Percentiles rank a stretch among this genome's conserved stretches.
phyloP scores from a whole-genome alignment of 1,140 invertebrate species.

The Philopotamus ludificatus region DNA sequence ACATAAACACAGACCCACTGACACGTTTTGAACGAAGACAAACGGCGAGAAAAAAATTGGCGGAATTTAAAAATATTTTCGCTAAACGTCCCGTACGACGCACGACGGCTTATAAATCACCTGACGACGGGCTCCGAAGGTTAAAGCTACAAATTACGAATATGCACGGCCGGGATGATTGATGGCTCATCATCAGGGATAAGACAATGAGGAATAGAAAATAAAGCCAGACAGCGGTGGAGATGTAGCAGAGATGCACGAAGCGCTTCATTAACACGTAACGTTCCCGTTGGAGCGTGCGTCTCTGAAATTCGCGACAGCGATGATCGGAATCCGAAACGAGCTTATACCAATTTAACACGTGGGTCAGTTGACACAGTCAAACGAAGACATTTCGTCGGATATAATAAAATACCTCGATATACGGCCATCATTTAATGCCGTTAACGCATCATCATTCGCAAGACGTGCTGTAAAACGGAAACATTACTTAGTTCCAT shows the following conservation, averaged over 20 bases:
- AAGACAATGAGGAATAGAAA: constrained; percentile 1
- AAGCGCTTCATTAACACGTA: not conserved
- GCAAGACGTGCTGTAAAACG: too few relatives aligned
- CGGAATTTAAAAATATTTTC: not conserved
- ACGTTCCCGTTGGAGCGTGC: not conserved
- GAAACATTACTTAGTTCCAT: too few relatives aligned
- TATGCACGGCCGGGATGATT: constrained; percentile 13
- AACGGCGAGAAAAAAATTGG: constrained; percentile 7
- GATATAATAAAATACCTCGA: too few relatives aligned
- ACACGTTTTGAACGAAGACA: not conserved
- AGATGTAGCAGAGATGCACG: too few relatives aligned
- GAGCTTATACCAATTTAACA: not conserved
- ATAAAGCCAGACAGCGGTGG: not conserved
- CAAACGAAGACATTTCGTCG: too few relatives aligned
- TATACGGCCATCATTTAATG: too few relatives aligned
- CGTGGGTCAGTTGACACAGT: too few relatives aligned
- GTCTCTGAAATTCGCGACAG: not conserved
- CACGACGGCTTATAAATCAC: constrained; percentile 12
- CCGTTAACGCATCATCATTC: too few relatives aligned
- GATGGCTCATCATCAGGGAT: constrained; percentile 13
- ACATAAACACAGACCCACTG: not conserved
- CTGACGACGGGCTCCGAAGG: not conserved
- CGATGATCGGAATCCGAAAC: not conserved
- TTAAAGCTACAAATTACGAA: constrained; percentile 22
- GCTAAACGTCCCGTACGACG: not conserved